phyloP scores from a whole-genome alignment of 2,888 invertebrate genomes.

The Euclidia mi region DNA sequence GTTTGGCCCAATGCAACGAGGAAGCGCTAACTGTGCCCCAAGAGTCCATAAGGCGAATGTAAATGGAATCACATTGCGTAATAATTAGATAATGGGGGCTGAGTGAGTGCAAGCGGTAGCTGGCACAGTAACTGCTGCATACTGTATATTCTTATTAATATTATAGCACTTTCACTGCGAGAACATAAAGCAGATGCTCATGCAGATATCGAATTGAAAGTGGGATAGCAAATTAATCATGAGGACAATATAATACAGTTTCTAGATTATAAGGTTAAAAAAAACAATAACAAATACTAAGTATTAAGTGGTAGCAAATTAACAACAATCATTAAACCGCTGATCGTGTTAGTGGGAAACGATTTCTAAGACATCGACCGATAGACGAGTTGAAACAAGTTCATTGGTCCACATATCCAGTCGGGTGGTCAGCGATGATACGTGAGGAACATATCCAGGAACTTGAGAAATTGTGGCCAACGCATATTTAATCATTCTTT shows the following conservation, averaged over 20 bases:
- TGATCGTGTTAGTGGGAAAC: conserved; percentile 87
- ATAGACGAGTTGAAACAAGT: conserved; percentile 85
- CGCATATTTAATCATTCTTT: conserved; percentile 53
- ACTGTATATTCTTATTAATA: conserved; percentile 61
- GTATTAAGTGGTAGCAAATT: conserved; percentile 62
- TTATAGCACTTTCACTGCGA: conserved; percentile 74
- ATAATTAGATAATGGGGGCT: conserved; percentile 77
- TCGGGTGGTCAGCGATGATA: conserved; percentile 81
- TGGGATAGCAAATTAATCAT: conserved; percentile 24
- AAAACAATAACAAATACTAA: conserved; percentile 46
- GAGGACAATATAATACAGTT: conserved; percentile 25
- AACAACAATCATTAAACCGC: conserved; percentile 79
- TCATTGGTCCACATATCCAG: conserved; percentile 87
- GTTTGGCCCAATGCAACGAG: conserved; percentile 61
- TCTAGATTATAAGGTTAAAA: conserved; percentile 30
- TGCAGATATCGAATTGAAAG: conserved; percentile 49
- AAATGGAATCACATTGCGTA: conserved; percentile 74
- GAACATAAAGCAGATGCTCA: conserved; percentile 41
- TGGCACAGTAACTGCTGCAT: conserved; percentile 59
- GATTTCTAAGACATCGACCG: conserved; percentile 83
- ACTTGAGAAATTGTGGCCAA: conserved; percentile 74
- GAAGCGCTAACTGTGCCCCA: conserved; percentile 68
- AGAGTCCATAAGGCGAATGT: conserved; percentile 68
- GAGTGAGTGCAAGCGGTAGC: conserved; percentile 53
- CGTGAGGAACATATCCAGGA: conserved; percentile 83